phyloP scores from a whole-genome alignment of 2,888 invertebrate species.

The Eucriotettix oculatus region DNA sequence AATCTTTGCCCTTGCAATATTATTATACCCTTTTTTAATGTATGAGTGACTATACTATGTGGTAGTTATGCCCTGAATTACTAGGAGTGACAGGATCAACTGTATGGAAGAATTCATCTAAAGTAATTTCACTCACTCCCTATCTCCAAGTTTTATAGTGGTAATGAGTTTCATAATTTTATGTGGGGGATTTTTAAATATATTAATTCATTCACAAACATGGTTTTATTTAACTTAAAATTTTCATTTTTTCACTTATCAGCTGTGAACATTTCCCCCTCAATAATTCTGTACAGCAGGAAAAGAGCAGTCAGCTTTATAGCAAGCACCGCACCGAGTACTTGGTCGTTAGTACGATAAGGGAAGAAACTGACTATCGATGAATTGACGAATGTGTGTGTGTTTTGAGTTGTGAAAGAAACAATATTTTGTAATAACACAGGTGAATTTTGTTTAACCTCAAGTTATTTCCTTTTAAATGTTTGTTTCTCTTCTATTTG shows the following conservation, averaged over 20 bases:
- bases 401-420: constrained; percentile 12
- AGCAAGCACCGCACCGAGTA: constrained; percentile 3
- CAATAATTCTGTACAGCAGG: constrained; percentile 2
- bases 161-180: constrained; percentile 6
- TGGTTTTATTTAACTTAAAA: constrained; percentile 8
- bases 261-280: not conserved
- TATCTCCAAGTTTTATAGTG: constrained; percentile 10
- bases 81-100: not conserved
- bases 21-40: not conserved
- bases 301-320: constrained; percentile 2
- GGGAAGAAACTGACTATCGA: constrained; percentile 1
- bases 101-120: constrained; percentile 2
- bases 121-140: constrained; percentile 7
- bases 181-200: constrained; percentile 7
- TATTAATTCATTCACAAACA: constrained; percentile 1
- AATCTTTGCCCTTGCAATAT: not conserved
- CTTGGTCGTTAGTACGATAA: not conserved
- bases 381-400: constrained; percentile 12
- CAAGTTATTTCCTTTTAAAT: constrained; percentile 9
- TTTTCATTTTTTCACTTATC: not conserved
- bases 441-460: constrained; percentile 9
- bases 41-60: not conserved
- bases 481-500: constrained; percentile 4
- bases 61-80: not conserved
- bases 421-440: constrained; percentile 12